These are phyloP conservation scores for Trachymyrmex cornetzi DNA, from an alignment of 1,140 invertebrate genomes.

Conservation along the genomic window DNA sequence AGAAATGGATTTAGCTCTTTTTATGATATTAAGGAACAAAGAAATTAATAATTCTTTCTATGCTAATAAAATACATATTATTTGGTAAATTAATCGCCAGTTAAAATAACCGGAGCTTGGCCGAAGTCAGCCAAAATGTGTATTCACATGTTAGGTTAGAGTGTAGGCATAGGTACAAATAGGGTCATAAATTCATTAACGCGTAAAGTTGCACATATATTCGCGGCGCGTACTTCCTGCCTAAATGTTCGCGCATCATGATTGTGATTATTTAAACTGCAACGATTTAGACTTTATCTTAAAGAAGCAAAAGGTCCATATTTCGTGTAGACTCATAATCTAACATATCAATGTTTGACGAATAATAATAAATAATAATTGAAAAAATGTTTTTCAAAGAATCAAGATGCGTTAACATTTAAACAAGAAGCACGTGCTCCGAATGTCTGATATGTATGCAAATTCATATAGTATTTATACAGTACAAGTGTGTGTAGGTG, in stretches of 20 bases:
- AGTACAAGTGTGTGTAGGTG: neutral
- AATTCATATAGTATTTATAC: neutral
- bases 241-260: conserved; percentile 1
- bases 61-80: neutral
- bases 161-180: neutral
- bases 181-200: neutral
- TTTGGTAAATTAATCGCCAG: neutral
- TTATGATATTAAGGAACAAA: neutral
- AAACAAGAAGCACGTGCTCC: neutral
- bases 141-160: neutral
- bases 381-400: neutral
- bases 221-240: neutral
- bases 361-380: neutral
- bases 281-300: neutral
- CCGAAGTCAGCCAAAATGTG: neutral
- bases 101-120: neutral
- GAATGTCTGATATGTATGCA: neutral
- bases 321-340: neutral
- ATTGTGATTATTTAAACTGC: neutral
- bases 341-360: neutral
- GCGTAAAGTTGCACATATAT: neutral
- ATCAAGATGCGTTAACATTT: neutral
- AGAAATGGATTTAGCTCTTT: no score
- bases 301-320: neutral
- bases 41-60: conserved; percentile 13